phyloP scores from a whole-genome alignment of 2,113 vertebrate genomes.

The Rhabdomys dilectus region DNA sequence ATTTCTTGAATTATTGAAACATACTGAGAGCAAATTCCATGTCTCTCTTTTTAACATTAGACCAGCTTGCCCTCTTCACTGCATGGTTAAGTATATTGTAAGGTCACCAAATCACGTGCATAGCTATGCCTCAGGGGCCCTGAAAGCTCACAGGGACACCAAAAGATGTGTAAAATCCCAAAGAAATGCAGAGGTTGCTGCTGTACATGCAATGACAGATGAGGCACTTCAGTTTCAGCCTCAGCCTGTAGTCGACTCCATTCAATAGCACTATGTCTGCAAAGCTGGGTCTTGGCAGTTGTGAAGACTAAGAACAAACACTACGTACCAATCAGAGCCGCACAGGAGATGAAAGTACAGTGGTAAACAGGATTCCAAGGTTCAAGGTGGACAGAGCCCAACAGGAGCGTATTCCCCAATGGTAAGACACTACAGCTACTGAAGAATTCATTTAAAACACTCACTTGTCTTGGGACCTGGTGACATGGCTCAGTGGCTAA shows the following conservation, averaged over 20 bases:
- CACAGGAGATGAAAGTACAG: not conserved
- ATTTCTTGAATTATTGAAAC: conserved; percentile 36
- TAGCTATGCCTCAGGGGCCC: not conserved
- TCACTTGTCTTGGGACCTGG: not conserved
- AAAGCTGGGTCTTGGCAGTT: not conserved
- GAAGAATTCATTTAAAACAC: not conserved
- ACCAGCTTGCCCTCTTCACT: not conserved
- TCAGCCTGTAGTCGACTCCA: not conserved
- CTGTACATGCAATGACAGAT: not conserved
- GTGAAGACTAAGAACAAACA: not conserved
- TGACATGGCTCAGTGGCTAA: not conserved
- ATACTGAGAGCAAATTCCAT: not conserved
- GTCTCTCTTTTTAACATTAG: conserved; percentile 12
- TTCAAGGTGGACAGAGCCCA: not conserved
- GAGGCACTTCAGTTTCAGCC: not conserved
- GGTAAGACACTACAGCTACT: not conserved
- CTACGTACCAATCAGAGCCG: not conserved
- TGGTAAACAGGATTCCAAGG: not conserved
- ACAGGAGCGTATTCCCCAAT: not conserved
- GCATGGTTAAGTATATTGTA: not conserved
- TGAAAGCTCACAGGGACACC: not conserved
- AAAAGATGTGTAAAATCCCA: not conserved
- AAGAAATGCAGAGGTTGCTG: not conserved
- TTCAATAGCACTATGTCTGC: not conserved
- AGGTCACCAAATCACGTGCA: not conserved